Evolutionary conservation across 2,797 vertebrate species (phyloP), one percentile per base, ranked within the genome.

Genomic region (Manis crassicaudata): DNA sequence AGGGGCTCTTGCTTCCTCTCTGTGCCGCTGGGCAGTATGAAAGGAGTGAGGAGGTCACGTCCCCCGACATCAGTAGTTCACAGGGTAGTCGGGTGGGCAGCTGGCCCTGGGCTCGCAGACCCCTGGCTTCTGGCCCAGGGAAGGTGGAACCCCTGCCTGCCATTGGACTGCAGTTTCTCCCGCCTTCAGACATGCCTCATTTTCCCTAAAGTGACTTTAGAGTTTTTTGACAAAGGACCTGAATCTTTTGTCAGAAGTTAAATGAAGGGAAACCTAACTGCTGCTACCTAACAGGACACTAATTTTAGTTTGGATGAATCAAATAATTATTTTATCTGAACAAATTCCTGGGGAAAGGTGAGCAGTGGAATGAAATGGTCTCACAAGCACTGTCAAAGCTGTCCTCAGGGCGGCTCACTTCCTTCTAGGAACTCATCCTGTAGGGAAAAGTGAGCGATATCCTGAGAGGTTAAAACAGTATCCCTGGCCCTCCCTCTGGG

Each of bases 261-360:
- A 75, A 12, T 23, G 43, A 50, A 75, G 23, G 32, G 9, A 32
- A 58, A 9, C 75, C 70, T n/a, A 23, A 27, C 35, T 65, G 7
- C 65, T 56, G 20, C 52, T 91, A 25, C 54, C 54, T 52, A 83
- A 8, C 3, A 32, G 23, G 83, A 90, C 62, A 67, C 83, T 88
- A 54, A 92, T 86, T 86, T 88, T 80, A 62, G 82, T 68, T 95
- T 58, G 88, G 62, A n/a, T 79, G 54, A 82, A 83, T 86, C 81
- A 56, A 50, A 83, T 52, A 40, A 87, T 88, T 94, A 46, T 23
- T 81, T 63, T 72, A 63, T 92, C 68, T 84, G 86, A 91, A 46
- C 79, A 86, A 46, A 46, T 46, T 46, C 35, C 46, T 93, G 43
- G 3, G 32, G 54, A 40, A 17, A 11, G 13, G 5, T 50, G 46